Evolutionary conservation across 1,140 invertebrate species (phyloP).

Genomic region (Caligus rogercresseyi): DNA sequence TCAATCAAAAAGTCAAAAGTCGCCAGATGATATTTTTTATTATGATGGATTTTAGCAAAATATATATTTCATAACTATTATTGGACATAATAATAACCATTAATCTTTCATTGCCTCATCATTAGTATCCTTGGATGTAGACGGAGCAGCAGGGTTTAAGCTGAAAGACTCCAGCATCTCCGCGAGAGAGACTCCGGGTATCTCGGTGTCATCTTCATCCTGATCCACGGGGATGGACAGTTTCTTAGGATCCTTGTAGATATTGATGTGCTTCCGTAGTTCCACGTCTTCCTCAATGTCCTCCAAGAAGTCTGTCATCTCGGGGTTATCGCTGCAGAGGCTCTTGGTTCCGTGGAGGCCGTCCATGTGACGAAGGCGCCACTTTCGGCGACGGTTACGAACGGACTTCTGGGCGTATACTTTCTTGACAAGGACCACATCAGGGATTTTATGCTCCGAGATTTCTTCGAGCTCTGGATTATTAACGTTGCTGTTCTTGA

Average conservation of each 20-base stretch:
- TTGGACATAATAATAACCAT: no score
- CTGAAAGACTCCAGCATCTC: conserved; percentile 76
- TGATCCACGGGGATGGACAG: conserved; percentile 37
- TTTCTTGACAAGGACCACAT: conserved; percentile 88
- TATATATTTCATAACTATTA: no score
- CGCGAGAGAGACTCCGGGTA: conserved; percentile 70
- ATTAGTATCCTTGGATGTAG: no score
- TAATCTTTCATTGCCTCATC: no score
- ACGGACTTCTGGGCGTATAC: conserved; percentile 52
- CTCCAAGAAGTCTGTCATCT: conserved; percentile 42
- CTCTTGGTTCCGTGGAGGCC: conserved; percentile 44
- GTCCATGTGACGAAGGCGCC: conserved; percentile 75
- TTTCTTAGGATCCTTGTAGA: conserved; percentile 56
- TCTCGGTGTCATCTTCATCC: conserved; percentile 44
- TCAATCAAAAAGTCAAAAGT: no score
- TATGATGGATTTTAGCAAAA: no score
- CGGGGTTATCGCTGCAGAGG: conserved; percentile 41
- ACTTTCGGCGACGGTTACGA: conserved; percentile 53
- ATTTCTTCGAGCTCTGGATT: conserved; percentile 69
- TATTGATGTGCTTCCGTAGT: conserved; percentile 76
- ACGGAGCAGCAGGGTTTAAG: neutral
- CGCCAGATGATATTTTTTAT: no score
- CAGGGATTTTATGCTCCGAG: conserved; percentile 49
- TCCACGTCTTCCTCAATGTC: conserved; percentile 88
- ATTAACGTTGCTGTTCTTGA: conserved; percentile 75